These are phyloP conservation scores for Conus ventricosus DNA, from an alignment of 1,140 invertebrate species.

Conservation along the genomic window DNA sequence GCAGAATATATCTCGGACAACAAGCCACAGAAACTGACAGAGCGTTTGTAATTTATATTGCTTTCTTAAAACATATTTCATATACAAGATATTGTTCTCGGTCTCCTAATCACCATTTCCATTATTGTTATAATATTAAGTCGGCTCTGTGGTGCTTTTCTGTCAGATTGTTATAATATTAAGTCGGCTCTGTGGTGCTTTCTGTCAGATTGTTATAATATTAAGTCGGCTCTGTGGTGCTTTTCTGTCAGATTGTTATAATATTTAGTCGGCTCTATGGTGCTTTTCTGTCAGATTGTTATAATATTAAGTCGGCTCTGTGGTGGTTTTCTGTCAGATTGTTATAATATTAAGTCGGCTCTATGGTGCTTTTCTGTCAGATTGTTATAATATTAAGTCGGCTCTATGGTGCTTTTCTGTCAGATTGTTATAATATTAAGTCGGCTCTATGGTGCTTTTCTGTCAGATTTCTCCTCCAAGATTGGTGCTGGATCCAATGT, in stretches of 20 bases:
- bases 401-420: background rate
- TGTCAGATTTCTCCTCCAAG: background rate
- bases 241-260: background rate
- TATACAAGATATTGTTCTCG: no score
- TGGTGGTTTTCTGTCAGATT: background rate
- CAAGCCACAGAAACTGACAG: no score
- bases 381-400: background rate
- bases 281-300: background rate
- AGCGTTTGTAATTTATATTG: no score
- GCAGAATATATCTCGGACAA: no score
- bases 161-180: no score
- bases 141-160: background rate
- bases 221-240: background rate
- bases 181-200: background rate
- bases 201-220: background rate
- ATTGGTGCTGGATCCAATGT: background rate
- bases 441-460: background rate
- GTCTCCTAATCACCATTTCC: no score
- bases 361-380: background rate
- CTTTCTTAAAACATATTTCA: no score
- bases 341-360: background rate
- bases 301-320: background rate
- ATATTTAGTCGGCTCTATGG: background rate
- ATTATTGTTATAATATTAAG: background rate
- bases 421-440: background rate